phyloP scores from a whole-genome alignment of 2,797 vertebrate genomes.

The Arremon aurantiirostris region DNA sequence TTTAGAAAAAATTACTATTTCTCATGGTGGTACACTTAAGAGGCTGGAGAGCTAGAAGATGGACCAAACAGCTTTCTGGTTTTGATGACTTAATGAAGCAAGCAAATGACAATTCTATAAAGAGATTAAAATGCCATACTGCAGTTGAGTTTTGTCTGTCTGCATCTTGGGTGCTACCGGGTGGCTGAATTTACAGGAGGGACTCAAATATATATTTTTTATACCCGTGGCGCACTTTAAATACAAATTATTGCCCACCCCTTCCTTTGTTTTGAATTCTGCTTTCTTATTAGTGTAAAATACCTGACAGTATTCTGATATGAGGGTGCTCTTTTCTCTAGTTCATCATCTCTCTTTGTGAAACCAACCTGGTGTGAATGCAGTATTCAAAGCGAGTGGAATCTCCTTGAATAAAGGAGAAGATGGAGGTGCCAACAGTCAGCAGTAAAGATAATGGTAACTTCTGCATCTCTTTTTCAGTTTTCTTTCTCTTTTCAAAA shows the following conservation, averaged over 20 bases:
- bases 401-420: constrained; percentile 32
- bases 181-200: neutral
- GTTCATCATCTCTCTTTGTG: neutral
- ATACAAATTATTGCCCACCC: neutral
- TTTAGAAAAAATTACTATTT: neutral
- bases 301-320: neutral
- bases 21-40: neutral
- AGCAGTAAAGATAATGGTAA: constrained; percentile 69
- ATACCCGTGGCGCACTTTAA: neutral
- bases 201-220: neutral
- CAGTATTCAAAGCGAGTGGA: constrained; percentile 32
- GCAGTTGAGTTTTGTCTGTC: neutral
- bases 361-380: constrained; percentile 38
- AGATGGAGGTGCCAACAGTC: constrained; percentile 48
- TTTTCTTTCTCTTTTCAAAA: neutral
- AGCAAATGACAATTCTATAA: neutral
- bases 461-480: neutral
- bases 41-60: neutral
- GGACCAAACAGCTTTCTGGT: neutral
- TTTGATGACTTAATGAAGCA: neutral
- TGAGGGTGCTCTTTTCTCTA: neutral
- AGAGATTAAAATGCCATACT: neutral
- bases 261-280: neutral
- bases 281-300: neutral
- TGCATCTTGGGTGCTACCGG: neutral